phyloP scores from a whole-genome alignment of 2,888 invertebrate genomes.

The Hirtodrosophila alboralis region DNA sequence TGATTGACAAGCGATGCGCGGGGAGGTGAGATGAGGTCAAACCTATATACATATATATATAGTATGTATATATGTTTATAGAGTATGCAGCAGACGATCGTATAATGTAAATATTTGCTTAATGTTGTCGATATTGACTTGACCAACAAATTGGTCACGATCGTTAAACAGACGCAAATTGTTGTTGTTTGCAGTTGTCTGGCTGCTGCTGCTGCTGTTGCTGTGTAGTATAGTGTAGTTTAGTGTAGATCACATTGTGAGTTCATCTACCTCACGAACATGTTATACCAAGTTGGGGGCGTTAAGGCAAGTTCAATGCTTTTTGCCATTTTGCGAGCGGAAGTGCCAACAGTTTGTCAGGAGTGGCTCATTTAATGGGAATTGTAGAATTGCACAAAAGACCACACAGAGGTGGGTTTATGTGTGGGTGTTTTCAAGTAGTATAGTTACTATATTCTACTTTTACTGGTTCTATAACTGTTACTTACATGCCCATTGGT shows the following conservation, averaged over 20 bases:
- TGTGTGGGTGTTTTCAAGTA: slow-evolving; percentile 40
- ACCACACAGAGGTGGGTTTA: slow-evolving; percentile 40
- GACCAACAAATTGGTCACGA: slow-evolving; percentile 79
- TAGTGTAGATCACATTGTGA: slow-evolving; percentile 21
- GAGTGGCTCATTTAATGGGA: slow-evolving; percentile 61
- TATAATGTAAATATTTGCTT: slow-evolving; percentile 68
- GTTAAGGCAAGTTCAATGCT: slow-evolving; percentile 71
- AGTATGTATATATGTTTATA: slow-evolving; percentile 9
- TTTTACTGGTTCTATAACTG: slow-evolving; percentile 23
- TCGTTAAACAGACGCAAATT: slow-evolving; percentile 72
- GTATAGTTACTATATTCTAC: neutral
- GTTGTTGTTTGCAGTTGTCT: slow-evolving; percentile 8
- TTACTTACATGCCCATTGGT: slow-evolving; percentile 64
- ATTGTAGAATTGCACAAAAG: slow-evolving; percentile 28
- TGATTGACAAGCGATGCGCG: slow-evolving; percentile 48
- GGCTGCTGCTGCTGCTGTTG: slow-evolving; percentile 7
- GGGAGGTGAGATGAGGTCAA: slow-evolving; percentile 1
- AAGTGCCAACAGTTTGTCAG: slow-evolving; percentile 72
- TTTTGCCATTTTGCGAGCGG: slow-evolving; percentile 61
- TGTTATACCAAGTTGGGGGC: slow-evolving; percentile 60
- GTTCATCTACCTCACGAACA: slow-evolving; percentile 53
- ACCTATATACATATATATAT: too few relatives aligned
- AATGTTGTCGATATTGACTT: slow-evolving; percentile 64
- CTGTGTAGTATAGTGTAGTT: slow-evolving; percentile 5
- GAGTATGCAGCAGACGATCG: slow-evolving; percentile 33